A percentile compares a stretch with the other conserved stretches of the same genome.
Evolutionary conservation across 1,140 invertebrate genomes (phyloP).

Genomic region (Philaenus spumarius): DNA sequence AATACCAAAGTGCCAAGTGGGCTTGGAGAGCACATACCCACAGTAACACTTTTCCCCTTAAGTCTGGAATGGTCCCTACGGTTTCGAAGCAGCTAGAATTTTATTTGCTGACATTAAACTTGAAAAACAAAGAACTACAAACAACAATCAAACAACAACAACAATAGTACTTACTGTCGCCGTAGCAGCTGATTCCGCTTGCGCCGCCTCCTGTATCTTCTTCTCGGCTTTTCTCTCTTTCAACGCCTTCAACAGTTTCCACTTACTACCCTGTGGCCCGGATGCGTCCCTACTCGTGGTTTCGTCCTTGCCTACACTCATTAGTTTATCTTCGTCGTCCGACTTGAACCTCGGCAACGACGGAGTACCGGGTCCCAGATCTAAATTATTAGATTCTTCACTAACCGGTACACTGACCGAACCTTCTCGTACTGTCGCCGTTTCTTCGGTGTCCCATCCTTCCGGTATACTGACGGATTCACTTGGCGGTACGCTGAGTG

Average conservation of each 20-base stretch:
- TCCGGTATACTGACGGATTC: constrained; percentile 40
- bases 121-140: neutral
- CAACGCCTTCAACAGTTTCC: constrained; percentile 81
- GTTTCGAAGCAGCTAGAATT: no score
- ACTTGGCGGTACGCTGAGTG: constrained; percentile 40
- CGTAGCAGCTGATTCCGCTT: constrained; percentile 43
- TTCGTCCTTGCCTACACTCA: neutral
- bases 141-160: neutral
- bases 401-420: constrained; percentile 38
- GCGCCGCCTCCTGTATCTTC: constrained; percentile 58
- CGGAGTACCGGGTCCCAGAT: constrained; percentile 32
- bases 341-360: constrained; percentile 50
- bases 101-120: no score
- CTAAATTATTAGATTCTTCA: constrained; percentile 10
- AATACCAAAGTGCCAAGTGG: no score
- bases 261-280: constrained; percentile 66
- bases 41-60: no score
- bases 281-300: constrained; percentile 32
- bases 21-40: no score
- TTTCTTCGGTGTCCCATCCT: constrained; percentile 40
- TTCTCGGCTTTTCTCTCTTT: constrained; percentile 86
- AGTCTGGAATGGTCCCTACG: no score
- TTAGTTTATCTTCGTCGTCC: constrained; percentile 23
- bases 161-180: constrained; percentile 22
- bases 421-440: constrained; percentile 39